These are phyloP conservation scores for Pituophis catenifer DNA, from an alignment of 2,113 vertebrate genomes.

Conservation along the genomic window DNA sequence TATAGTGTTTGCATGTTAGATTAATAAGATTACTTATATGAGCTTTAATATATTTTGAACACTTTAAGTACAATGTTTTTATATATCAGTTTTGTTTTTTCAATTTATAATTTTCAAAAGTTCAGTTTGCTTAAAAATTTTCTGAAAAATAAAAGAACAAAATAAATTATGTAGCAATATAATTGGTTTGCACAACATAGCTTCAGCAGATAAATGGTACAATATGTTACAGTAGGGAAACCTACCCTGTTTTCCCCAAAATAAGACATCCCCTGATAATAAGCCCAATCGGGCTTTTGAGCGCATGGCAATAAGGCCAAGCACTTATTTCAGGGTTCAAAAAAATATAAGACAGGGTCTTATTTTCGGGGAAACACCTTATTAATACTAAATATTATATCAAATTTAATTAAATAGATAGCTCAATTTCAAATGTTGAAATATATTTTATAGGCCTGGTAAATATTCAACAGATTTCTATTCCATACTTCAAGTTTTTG, in stretches of 20 bases:
- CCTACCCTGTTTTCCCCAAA: no score
- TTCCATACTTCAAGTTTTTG: neutral
- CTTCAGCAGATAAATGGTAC: neutral
- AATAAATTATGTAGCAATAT: neutral
- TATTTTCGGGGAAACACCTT: neutral
- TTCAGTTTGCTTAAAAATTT: neutral
- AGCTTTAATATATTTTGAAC: neutral
- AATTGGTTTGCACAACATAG: neutral
- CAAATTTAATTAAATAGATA: neutral
- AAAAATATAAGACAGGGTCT: no score
- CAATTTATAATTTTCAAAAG: neutral
- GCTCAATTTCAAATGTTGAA: neutral
- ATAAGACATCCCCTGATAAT: no score
- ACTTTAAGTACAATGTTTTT: neutral
- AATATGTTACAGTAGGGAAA: neutral
- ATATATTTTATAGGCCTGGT: no score
- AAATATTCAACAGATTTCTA: neutral
- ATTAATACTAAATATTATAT: neutral
- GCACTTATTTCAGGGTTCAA: no score
- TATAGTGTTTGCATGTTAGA: neutral
- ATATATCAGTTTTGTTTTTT: neutral
- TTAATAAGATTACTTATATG: neutral
- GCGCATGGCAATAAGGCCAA: no score
- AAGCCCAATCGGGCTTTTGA: no score
- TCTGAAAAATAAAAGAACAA: constrained; percentile 6